phyloP scores from a whole-genome alignment of 2,888 invertebrate genomes.

The Drosophila antonietae region DNA sequence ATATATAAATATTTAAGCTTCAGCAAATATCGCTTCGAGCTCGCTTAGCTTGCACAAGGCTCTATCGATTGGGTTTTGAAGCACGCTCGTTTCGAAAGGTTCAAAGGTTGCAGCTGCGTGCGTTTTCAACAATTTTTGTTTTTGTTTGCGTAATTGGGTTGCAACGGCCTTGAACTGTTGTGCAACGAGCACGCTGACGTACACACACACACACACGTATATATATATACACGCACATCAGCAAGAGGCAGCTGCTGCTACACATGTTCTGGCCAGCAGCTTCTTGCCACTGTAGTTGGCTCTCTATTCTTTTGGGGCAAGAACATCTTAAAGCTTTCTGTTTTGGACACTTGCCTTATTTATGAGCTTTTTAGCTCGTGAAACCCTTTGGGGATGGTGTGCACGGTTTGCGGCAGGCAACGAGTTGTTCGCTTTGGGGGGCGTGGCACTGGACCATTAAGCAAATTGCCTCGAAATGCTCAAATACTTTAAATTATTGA shows the following conservation, averaged over 20 bases:
- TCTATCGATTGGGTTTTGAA: constrained; percentile 10
- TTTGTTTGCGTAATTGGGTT: constrained; percentile 76
- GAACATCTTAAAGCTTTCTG: constrained; percentile 10
- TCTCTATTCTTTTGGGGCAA: background rate
- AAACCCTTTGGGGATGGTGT: constrained; percentile 28
- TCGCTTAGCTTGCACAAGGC: background rate
- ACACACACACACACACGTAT: constrained; percentile 2
- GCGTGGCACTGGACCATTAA: constrained; percentile 59
- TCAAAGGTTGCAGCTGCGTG: constrained; percentile 18
- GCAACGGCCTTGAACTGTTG: constrained; percentile 62
- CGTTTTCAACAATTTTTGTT: constrained; percentile 16
- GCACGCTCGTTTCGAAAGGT: constrained; percentile 1
- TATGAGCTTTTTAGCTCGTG: constrained; percentile 20
- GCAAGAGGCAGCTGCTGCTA: constrained; percentile 34
- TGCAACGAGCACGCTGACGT: constrained; percentile 19
- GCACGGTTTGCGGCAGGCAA: background rate
- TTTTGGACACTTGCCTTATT: constrained; percentile 43
- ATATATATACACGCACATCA: background rate
- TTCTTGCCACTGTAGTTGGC: background rate
- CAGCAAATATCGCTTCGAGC: background rate
- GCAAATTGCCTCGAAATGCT: constrained; percentile 70
- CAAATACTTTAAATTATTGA: constrained; percentile 76
- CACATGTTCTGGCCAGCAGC: constrained; percentile 40
- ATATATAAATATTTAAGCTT: background rate
- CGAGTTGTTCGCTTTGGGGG: background rate